phyloP scores from a whole-genome alignment of 2,113 vertebrate species.

The Thomomys bottae region DNA sequence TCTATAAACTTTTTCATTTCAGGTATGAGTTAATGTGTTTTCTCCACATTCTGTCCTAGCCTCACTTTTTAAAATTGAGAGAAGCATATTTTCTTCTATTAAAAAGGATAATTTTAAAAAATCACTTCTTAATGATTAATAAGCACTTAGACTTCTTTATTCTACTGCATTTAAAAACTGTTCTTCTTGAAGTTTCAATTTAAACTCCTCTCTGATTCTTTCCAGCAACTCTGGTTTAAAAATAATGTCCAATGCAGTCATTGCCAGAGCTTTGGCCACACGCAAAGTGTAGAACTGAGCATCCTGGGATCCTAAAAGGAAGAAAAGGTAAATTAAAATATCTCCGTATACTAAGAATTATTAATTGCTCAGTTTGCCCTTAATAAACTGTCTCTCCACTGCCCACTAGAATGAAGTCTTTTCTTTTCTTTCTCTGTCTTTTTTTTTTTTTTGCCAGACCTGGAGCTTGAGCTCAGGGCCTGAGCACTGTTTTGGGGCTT shows the following conservation, averaged over 20 bases:
- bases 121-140: conserved; percentile 72
- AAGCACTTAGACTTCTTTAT: conserved; percentile 39
- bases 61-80: conserved; percentile 37
- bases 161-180: conserved; percentile 70
- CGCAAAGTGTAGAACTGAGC: conserved; percentile 92
- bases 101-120: background rate
- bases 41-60: background rate
- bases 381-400: background rate
- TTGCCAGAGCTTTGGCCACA: conserved; percentile 91
- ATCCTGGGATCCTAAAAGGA: conserved; percentile 87
- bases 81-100: conserved; percentile 41
- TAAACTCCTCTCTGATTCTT: conserved; percentile 89
- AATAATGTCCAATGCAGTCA: conserved; percentile 92
- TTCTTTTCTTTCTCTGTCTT: too few species aligned
- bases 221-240: conserved; percentile 89
- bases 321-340: conserved; percentile 29
- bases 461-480: too few species aligned
- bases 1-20: conserved; percentile 29
- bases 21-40: conserved; percentile 17
- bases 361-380: background rate
- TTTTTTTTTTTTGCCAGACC: too few species aligned
- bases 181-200: conserved; percentile 86
- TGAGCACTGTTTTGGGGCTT: too few species aligned
- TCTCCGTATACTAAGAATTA: background rate
- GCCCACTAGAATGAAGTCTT: background rate